Percentiles rank a stretch among this genome's conserved stretches.
phyloP scores from a whole-genome alignment of 2,113 vertebrate species.

The Gambusia affinis region DNA sequence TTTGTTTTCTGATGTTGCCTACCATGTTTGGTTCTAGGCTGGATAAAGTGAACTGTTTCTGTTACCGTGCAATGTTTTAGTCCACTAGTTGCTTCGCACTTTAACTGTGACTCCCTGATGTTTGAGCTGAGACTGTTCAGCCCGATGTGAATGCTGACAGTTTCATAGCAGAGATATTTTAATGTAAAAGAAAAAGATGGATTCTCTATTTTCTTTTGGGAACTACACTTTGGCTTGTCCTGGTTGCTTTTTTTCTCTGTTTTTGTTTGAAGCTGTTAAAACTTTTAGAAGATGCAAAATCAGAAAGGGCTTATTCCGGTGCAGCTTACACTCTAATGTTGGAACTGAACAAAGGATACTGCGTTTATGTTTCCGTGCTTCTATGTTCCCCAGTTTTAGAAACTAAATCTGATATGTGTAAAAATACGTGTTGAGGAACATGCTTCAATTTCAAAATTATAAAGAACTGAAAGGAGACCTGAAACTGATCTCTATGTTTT shows the following conservation, averaged over 20 bases:
- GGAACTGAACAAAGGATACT: conserved; percentile 53
- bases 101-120: conserved; percentile 74
- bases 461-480: neutral
- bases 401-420: neutral
- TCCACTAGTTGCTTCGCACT: conserved; percentile 76
- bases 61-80: conserved; percentile 61
- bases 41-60: conserved; percentile 39
- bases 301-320: conserved; percentile 79
- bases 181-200: conserved; percentile 68
- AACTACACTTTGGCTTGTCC: conserved; percentile 64
- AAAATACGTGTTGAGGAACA: neutral
- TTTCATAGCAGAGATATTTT: conserved; percentile 72
- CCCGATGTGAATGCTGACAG: conserved; percentile 78
- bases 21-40: conserved; percentile 57
- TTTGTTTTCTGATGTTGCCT: conserved; percentile 45
- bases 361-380: neutral
- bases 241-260: conserved; percentile 21
- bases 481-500: neutral
- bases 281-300: conserved; percentile 73
- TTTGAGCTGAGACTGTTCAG: conserved; percentile 74
- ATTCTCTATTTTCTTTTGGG: conserved; percentile 72
- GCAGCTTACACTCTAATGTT: conserved; percentile 72
- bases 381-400: neutral
- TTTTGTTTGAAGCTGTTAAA: conserved; percentile 30
- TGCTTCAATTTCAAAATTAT: neutral